phyloP scores from a whole-genome alignment of 2,888 invertebrate genomes.

The Molorchus minor region DNA sequence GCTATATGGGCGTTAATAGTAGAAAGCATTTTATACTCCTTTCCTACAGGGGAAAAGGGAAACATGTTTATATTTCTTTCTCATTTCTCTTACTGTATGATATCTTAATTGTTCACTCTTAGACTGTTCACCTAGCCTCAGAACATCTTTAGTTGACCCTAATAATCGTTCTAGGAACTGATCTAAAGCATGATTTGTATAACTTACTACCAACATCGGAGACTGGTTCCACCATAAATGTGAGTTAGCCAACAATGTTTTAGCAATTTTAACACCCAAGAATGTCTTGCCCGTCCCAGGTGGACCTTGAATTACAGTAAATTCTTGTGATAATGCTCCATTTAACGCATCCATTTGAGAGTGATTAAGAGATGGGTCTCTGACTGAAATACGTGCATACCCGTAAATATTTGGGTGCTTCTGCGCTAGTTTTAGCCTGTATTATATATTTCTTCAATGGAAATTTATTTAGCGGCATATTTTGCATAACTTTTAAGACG shows the following conservation, averaged over 20 bases:
- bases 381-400: constrained; percentile 64
- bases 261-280: constrained; percentile 64
- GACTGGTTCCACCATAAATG: constrained; percentile 57
- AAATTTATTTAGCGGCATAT: constrained; percentile 66
- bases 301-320: constrained; percentile 84
- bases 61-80: background rate
- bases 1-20: background rate
- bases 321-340: constrained; percentile 73
- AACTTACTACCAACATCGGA: constrained; percentile 80
- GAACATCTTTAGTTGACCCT: constrained; percentile 67
- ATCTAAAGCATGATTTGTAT: constrained; percentile 87
- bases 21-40: background rate
- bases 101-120: constrained; percentile 51
- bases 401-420: constrained; percentile 61
- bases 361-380: constrained; percentile 34
- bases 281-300: constrained; percentile 90
- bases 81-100: background rate
- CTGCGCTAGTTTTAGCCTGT: constrained; percentile 58
- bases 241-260: background rate
- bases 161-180: constrained; percentile 80
- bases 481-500: constrained; percentile 75
- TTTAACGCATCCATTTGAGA: constrained; percentile 74
- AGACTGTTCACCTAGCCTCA: constrained; percentile 76
- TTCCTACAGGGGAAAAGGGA: too few species aligned
- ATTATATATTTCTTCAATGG: constrained; percentile 78